A percentile compares a stretch with the other conserved stretches of the same genome.
These are phyloP conservation scores for Nomada fabriciana DNA, from an alignment of 2,888 invertebrate genomes.

Conservation along the genomic window DNA sequence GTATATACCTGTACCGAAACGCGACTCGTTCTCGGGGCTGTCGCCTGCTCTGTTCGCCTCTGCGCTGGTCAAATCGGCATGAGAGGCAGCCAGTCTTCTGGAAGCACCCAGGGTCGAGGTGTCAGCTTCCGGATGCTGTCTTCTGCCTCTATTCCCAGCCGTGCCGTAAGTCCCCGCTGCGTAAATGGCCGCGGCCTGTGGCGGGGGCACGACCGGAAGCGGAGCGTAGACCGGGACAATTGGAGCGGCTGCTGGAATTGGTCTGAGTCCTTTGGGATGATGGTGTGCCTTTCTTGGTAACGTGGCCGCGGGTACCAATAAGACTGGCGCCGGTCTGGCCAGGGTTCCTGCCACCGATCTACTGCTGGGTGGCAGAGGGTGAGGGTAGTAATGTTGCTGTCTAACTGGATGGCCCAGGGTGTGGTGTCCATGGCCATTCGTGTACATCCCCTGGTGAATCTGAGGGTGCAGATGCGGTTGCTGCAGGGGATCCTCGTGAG, in stretches of 20 bases:
- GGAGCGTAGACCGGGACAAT: slow-evolving; percentile 84
- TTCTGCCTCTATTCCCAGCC: slow-evolving; percentile 84
- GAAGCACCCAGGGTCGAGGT: slow-evolving; percentile 76
- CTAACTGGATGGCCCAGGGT: slow-evolving; percentile 81
- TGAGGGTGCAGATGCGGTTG: slow-evolving; percentile 82
- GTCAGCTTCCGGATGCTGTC: slow-evolving; percentile 73
- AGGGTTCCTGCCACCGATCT: slow-evolving; percentile 81
- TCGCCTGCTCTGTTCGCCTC: slow-evolving; percentile 71
- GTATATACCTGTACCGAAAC: slow-evolving; percentile 93
- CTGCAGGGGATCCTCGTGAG: slow-evolving; percentile 78
- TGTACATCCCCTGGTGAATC: slow-evolving; percentile 82
- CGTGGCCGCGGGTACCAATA: slow-evolving; percentile 87
- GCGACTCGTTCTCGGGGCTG: slow-evolving; percentile 85
- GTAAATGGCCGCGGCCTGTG: slow-evolving; percentile 87
- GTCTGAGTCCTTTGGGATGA: slow-evolving; percentile 82
- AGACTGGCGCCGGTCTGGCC: slow-evolving; percentile 81
- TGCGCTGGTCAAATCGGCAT: slow-evolving; percentile 79
- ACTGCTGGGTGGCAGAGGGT: slow-evolving; percentile 79
- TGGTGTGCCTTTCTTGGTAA: slow-evolving; percentile 82
- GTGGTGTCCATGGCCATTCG: slow-evolving; percentile 82
- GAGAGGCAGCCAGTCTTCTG: slow-evolving; percentile 79
- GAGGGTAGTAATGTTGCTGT: slow-evolving; percentile 79
- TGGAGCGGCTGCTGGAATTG: slow-evolving; percentile 84
- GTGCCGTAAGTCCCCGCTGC: slow-evolving; percentile 86
- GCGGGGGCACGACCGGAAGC: slow-evolving; percentile 86